A percentile compares a stretch with the other conserved stretches of the same genome.
These are phyloP conservation scores for Rousettus madagascariensis DNA, from an alignment of 2,797 vertebrate genomes.

Conservation along the genomic window DNA sequence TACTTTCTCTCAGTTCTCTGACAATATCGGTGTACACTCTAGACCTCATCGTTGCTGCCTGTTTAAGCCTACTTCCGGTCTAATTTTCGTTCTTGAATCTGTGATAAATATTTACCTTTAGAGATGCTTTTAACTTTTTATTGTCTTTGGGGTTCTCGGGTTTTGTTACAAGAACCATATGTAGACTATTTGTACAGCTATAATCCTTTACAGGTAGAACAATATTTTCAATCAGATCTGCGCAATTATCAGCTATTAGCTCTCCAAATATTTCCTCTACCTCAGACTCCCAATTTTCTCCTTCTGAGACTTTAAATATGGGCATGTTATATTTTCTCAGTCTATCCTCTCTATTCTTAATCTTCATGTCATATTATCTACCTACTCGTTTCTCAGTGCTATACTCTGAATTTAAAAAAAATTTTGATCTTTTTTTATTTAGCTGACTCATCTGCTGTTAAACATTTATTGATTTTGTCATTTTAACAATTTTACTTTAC, in stretches of 20 bases:
- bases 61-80: neutral
- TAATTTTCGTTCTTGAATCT: neutral
- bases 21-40: neutral
- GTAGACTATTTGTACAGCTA: neutral
- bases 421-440: neutral
- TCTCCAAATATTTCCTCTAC: neutral
- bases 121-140: neutral
- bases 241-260: neutral
- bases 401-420: neutral
- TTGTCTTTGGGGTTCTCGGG: neutral
- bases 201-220: neutral
- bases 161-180: neutral
- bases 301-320: neutral
- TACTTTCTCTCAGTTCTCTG: neutral
- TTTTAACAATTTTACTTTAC: neutral
- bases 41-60: neutral
- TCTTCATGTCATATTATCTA: neutral
- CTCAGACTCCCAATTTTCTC: neutral
- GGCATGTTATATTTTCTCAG: neutral
- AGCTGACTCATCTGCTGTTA: neutral
- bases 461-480: neutral
- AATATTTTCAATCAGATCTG: neutral
- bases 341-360: neutral
- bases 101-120: neutral
- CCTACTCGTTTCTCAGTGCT: neutral